A percentile compares a stretch with the other conserved stretches of the same genome.
Evolutionary conservation across 2,113 vertebrate genomes (phyloP).

Genomic region (Charadrius vociferus): DNA sequence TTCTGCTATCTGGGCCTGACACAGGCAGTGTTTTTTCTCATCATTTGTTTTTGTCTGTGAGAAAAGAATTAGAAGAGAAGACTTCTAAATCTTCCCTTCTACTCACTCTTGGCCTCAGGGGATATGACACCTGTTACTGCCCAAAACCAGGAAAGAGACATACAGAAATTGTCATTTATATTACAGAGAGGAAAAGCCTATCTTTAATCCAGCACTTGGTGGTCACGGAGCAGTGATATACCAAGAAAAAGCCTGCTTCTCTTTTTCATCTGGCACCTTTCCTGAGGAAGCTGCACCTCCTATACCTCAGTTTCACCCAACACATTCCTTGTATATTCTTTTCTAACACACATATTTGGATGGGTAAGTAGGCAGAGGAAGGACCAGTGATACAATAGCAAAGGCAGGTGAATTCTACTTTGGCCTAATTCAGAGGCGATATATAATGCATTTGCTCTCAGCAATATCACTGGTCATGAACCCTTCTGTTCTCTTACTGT

Average conservation of each 20-base stretch:
- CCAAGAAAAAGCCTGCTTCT: not conserved
- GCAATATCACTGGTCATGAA: not conserved
- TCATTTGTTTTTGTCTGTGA: not conserved
- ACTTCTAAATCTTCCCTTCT: not conserved
- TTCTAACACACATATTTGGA: not conserved
- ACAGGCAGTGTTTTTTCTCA: not conserved
- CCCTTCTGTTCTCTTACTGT: not conserved
- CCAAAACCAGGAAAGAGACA: not conserved
- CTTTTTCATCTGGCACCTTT: not conserved
- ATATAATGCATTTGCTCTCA: not conserved
- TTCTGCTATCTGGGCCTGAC: not conserved
- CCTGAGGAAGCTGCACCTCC: not conserved
- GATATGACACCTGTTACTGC: not conserved
- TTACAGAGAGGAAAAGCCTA: not conserved
- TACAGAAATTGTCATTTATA: not conserved
- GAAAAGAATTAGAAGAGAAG: not conserved
- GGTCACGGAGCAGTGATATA: not conserved
- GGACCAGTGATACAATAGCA: not conserved
- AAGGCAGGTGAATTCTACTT: not conserved
- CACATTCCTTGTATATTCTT: not conserved
- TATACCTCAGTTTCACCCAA: not conserved
- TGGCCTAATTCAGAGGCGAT: not conserved
- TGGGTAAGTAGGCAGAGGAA: not conserved
- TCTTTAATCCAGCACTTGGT: not conserved
- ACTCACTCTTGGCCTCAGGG: not conserved